Conservation (phyloP, 2,113 vertebrate genomes). For the Furnarius figulus region DNA sequence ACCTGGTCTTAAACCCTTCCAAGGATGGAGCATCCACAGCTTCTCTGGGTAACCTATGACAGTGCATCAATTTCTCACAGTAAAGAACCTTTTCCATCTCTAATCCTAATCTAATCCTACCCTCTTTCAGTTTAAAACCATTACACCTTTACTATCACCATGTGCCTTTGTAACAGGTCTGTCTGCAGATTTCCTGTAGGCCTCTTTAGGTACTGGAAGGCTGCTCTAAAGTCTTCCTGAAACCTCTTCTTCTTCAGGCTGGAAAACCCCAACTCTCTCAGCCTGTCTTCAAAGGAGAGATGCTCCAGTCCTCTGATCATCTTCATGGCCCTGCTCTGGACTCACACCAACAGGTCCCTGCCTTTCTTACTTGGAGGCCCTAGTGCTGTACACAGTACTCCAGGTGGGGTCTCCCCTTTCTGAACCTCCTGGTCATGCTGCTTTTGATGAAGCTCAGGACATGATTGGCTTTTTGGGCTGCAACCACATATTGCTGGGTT, state of each 20-base stretch:
- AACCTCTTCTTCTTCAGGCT: neutral
- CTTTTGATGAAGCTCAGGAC: neutral
- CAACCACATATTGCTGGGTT: neutral
- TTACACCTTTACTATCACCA: neutral
- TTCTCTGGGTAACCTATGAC: neutral
- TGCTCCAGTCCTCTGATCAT: neutral
- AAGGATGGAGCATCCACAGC: neutral
- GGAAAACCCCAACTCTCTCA: neutral
- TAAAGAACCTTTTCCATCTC: neutral
- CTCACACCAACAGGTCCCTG: accelerated
- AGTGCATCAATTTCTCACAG: neutral
- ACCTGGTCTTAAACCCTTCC: neutral
- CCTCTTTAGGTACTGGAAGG: neutral
- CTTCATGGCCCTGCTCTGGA: neutral
- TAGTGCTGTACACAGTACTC: neutral
- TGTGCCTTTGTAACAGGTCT: too few species aligned
- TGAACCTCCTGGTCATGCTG: neutral
- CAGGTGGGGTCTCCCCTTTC: neutral
- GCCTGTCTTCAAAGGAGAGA: neutral
- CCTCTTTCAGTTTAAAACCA: neutral
- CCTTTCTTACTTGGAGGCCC: neutral
- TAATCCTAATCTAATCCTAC: neutral
- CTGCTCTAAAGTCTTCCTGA: neutral
- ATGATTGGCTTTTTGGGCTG: neutral
- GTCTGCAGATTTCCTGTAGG: neutral